phyloP scores from a whole-genome alignment of 2,113 vertebrate genomes.

The Carettochelys insculpta region DNA sequence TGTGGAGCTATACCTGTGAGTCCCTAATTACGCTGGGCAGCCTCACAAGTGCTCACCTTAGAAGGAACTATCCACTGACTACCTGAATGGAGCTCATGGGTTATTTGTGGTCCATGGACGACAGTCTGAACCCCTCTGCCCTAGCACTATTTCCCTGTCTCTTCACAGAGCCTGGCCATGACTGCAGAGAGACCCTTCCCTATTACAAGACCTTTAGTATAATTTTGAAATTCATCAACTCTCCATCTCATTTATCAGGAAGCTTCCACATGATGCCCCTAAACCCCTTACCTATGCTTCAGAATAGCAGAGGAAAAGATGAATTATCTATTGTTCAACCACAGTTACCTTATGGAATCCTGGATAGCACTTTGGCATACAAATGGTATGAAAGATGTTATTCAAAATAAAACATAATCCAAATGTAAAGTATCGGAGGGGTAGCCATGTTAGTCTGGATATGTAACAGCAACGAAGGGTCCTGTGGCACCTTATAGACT shows the following conservation, averaged over 20 bases:
- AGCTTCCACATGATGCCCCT: not conserved
- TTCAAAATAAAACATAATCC: not conserved
- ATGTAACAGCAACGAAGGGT: too few species aligned
- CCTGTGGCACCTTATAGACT: too few species aligned
- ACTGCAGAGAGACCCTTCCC: fast-evolving
- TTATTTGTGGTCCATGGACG: too few species aligned
- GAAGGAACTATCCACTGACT: too few species aligned
- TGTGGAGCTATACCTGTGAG: too few species aligned
- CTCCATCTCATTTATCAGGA: not conserved
- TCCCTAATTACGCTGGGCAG: too few species aligned
- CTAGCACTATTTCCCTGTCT: not conserved
- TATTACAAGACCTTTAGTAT: not conserved
- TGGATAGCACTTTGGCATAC: not conserved
- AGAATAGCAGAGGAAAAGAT: not conserved
- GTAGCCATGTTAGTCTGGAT: too few species aligned
- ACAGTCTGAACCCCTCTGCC: too few species aligned
- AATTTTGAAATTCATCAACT: not conserved
- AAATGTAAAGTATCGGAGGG: too few species aligned
- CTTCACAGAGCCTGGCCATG: not conserved
- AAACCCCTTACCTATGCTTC: not conserved
- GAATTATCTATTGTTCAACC: not conserved
- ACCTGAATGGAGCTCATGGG: too few species aligned
- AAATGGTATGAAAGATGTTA: not conserved
- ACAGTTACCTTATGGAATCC: not conserved
- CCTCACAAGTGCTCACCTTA: too few species aligned